Conservation (phyloP, 2,113 vertebrate species). For the Sander vitreus region DNA sequence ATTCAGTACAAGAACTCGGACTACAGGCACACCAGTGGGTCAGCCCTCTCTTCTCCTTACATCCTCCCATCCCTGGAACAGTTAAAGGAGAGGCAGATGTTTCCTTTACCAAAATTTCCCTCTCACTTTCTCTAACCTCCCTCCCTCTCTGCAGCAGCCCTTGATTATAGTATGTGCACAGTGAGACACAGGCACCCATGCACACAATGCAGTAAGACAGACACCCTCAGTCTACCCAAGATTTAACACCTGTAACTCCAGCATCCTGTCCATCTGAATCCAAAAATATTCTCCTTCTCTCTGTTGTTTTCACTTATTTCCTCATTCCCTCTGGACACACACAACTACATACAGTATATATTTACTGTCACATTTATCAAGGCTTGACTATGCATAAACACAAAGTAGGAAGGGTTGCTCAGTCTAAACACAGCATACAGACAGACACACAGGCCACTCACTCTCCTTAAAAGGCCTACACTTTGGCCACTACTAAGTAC, state of each 20-base stretch:
- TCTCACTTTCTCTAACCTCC: conserved; percentile 33
- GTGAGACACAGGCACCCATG: conserved; percentile 5
- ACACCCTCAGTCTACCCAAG: neutral
- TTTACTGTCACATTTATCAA: conserved; percentile 59
- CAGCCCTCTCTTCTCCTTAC: conserved; percentile 8
- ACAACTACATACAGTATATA: neutral
- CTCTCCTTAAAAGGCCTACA: conserved; percentile 77
- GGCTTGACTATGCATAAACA: conserved; percentile 70
- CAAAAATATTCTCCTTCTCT: neutral
- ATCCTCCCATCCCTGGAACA: conserved; percentile 47
- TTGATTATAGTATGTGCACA: neutral
- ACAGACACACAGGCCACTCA: conserved; percentile 41
- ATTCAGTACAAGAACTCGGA: conserved; percentile 15
- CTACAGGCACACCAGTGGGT: conserved; percentile 17
- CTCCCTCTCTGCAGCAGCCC: conserved; percentile 14
- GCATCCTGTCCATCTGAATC: conserved; percentile 17
- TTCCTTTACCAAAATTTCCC: conserved; percentile 68
- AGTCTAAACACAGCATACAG: conserved; percentile 70
- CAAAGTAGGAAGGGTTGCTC: conserved; percentile 52
- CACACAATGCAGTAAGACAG: neutral
- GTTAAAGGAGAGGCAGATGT: conserved; percentile 76
- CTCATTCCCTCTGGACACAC: conserved; percentile 23
- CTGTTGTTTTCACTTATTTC: neutral
- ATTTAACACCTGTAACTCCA: conserved; percentile 13
- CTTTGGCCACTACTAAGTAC: conserved; percentile 56